Percentiles rank a stretch among this genome's conserved stretches.
These are phyloP conservation scores for Hemitrygon akajei DNA, from an alignment of 2,797 vertebrate genomes.

Conservation along the genomic window DNA sequence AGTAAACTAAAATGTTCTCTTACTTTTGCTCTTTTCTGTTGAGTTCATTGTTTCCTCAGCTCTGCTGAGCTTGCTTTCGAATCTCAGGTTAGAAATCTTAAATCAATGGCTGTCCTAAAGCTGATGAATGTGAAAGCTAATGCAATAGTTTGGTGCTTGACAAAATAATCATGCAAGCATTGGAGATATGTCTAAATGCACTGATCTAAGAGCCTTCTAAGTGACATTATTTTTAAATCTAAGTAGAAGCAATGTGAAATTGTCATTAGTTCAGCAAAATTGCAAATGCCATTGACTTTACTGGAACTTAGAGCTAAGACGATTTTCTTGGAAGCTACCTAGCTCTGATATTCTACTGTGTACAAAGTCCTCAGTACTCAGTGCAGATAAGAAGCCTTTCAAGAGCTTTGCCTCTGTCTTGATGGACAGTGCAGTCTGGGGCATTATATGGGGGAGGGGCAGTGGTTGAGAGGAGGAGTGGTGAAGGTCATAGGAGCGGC, in stretches of 20 bases:
- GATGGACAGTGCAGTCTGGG: too few species aligned
- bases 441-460: too few species aligned
- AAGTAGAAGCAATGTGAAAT: neutral
- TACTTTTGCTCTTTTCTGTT: neutral
- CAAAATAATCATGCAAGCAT: neutral
- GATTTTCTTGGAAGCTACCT: neutral
- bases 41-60: neutral
- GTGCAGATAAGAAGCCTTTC: too few species aligned
- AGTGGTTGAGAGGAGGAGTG: too few species aligned
- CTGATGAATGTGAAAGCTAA: constrained; percentile 12
- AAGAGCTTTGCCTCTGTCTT: too few species aligned
- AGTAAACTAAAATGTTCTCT: neutral
- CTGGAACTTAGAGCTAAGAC: too few species aligned
- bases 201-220: neutral
- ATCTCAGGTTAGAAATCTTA: neutral
- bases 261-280: neutral
- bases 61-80: neutral
- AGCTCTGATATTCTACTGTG: too few species aligned
- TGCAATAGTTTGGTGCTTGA: neutral
- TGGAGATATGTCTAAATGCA: neutral
- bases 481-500: too few species aligned
- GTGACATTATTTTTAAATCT: constrained; percentile 1
- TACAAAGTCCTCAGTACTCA: too few species aligned
- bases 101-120: neutral
- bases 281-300: neutral